phyloP scores from a whole-genome alignment of 2,888 invertebrate species.

The Sinotaia quadrata region DNA sequence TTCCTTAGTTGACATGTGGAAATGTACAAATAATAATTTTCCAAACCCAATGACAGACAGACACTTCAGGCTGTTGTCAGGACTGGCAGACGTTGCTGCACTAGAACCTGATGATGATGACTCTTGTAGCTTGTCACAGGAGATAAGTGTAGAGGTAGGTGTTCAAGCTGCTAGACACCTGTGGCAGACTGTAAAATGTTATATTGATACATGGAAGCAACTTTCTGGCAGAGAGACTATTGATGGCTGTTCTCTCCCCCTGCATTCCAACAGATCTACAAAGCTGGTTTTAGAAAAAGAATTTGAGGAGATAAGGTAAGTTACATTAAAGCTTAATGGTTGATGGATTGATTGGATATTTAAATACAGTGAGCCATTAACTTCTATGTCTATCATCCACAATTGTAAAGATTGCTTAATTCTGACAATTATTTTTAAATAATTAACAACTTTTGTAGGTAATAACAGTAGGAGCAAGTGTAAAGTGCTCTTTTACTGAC shows the following conservation, averaged over 20 bases:
- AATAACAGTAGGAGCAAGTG: no score
- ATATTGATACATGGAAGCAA: conserved; percentile 9
- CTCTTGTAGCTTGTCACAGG: neutral
- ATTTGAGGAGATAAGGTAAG: neutral
- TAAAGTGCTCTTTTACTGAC: no score
- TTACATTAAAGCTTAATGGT: neutral
- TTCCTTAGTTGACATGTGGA: conserved; percentile 3
- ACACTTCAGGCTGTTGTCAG: neutral
- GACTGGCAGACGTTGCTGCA: conserved; percentile 5
- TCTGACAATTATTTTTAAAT: no score
- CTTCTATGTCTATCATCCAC: no score
- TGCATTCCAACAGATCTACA: neutral
- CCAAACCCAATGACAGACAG: neutral
- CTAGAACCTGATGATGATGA: neutral
- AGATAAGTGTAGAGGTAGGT: conserved; percentile 37
- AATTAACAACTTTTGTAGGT: no score
- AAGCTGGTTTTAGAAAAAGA: neutral
- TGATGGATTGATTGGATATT: no score
- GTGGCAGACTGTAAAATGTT: conserved; percentile 15
- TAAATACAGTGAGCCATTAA: no score
- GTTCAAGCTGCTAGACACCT: conserved; percentile 35
- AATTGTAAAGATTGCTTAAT: no score
- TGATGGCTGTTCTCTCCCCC: conserved; percentile 20
- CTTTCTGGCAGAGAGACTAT: neutral
- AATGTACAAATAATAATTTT: neutral